Base-by-base conservation (phyloP, 2,888 invertebrate species). In the Cephus spinipes region DNA sequence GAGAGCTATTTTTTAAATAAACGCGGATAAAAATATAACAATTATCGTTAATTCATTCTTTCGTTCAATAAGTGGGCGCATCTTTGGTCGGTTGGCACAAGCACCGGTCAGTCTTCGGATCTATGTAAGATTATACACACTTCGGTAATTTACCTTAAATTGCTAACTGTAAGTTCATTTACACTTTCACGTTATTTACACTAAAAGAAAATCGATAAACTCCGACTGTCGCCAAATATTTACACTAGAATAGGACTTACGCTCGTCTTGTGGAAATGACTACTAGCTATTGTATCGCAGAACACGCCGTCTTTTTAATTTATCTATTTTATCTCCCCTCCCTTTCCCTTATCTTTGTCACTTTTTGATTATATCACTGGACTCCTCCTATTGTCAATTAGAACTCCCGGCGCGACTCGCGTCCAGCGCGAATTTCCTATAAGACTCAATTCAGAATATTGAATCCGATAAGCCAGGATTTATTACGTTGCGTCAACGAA, bases 1-100 rank as follows among this genome's bases (percentile, higher is more conserved):
- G 33, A 74, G 73, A 55, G 9, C 55, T 77, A 76, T 34, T 79
- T 15, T 68, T 77, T 78, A 83, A 82, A 81, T 81, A 81, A 83
- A 79, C 68, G 75, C 75, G 81, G 81, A 78, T 81, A 83, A 84
- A 85, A 83, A 81, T 83, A 82, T 80, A 81, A 81, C 35, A 68
- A 73, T 79, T 74, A 74, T 31, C 23, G 78, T 68, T 77, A 80
- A 80, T 77, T 79, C 68, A 32, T 76, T 68, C 80, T 82, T 82
- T 79, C 79, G 80, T 80, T 82, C 33, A 36, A 73, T 80, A 78
- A 76, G 73, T 34, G 73, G 69, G 77, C 75, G 75, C 85, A 84
- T 91, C 90, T 91, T 91, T 91, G 91, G 91, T 91, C 91, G 88
- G 87, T 89, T 90, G 90, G 90, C 88, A 90, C 86, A 86, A 89